Base-by-base conservation (phyloP, 1,140 invertebrate species). In the Rhysida immarginata region DNA sequence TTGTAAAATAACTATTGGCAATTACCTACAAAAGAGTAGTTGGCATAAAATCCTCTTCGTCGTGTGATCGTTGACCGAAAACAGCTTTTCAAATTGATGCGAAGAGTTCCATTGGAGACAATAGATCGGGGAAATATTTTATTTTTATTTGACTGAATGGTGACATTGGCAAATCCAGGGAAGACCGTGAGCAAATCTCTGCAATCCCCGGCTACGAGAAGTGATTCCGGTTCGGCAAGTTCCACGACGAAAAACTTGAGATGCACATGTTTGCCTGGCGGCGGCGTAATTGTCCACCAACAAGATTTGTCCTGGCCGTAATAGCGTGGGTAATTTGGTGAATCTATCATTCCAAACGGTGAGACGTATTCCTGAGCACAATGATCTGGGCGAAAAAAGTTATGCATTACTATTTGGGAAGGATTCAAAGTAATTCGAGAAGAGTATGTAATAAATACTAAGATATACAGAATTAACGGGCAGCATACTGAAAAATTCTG, bases 261-360 rank as follows among this genome's bases (percentile, higher is more conserved):
- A 23, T 63, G 55, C n/a, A 65, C 58, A 35, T 64, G 61, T 24
- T 59, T 58, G 13, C 58, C 60, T n/a, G 48, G 54, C 14, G 49
- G 54, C 11, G 63, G 63, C 18, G 57, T 53, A 18, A 65, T 63
- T 2, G 55, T 55, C 63, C 63, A 65, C 50, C 53, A 54, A 29
- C 63, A 65, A 0, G 57, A 58, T 21, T 59, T 59, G 48, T 63
- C 61, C 58, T 65, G 63, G 1, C 63, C 63, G 26, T 65, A 65
- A 53, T 65, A 65, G 41, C 42, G 57, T 5, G 63, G 63, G 46
- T 65, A 59, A 29, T 61, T 61, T 42, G 63, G 63, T n/a, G 63
- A 65, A 13, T 44, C 26, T 5, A 64, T 61, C 1, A 46, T 53
- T 13, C 63, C 63, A 48, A 55, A 27, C 23, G 55, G 29, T 14